Evolutionary conservation across 2,113 vertebrate species (phyloP).

Genomic region (Fulica atra): DNA sequence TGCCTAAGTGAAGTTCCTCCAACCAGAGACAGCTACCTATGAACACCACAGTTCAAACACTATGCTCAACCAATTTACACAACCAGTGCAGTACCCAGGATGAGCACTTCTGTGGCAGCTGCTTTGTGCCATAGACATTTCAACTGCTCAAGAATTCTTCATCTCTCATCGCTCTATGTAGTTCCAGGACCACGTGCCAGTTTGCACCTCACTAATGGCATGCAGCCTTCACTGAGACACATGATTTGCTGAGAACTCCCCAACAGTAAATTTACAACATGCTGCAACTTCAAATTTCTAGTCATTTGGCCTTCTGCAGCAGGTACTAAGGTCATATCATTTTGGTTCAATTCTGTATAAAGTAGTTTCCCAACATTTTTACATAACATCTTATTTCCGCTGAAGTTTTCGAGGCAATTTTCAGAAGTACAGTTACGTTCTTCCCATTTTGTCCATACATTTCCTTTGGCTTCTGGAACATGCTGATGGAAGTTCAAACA

Average conservation of each 20-base stretch:
- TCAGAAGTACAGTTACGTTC: background rate
- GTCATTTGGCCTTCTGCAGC: background rate
- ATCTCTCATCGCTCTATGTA: background rate
- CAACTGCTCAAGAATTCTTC: background rate
- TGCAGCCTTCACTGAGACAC: background rate
- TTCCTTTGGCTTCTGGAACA: background rate
- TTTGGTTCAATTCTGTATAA: background rate
- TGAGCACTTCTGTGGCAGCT: background rate
- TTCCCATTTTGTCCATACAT: background rate
- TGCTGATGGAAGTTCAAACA: background rate
- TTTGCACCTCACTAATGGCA: background rate
- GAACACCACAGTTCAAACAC: background rate
- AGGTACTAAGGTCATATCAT: background rate
- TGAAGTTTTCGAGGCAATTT: background rate
- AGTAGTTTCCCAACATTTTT: background rate
- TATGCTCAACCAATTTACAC: rapidly evolving
- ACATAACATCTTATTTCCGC: background rate
- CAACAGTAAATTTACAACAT: background rate
- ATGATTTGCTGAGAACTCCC: background rate
- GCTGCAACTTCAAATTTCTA: background rate
- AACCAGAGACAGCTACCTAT: background rate
- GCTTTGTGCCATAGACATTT: background rate
- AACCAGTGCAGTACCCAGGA: background rate
- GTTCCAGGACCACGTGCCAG: background rate
- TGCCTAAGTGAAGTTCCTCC: background rate